Conservation (phyloP, 2,113 vertebrate species). For the Semnopithecus entellus region DNA sequence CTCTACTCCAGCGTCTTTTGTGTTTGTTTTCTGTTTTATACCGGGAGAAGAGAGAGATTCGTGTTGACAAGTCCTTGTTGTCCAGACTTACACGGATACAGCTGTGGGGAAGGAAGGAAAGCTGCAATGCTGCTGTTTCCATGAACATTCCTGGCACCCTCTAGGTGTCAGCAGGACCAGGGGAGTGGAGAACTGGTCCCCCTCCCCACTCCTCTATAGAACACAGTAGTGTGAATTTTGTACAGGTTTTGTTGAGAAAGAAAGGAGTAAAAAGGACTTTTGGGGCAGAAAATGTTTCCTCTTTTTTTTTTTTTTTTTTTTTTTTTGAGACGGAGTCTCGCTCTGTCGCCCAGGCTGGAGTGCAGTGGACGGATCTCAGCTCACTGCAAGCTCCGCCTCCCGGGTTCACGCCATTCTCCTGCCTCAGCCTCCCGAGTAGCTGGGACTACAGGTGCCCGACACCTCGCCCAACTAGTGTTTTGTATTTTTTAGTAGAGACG, state of each 20-base stretch:
- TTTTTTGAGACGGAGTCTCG: rapidly evolving
- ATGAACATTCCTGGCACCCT: constrained; percentile 88
- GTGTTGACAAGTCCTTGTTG: constrained; percentile 88
- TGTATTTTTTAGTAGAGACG: too few species aligned
- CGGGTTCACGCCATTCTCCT: rapidly evolving
- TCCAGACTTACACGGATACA: constrained; percentile 87
- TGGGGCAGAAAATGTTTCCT: constrained; percentile 85
- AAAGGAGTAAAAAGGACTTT: constrained; percentile 84
- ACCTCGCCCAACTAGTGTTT: rapidly evolving
- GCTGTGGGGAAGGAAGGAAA: constrained; percentile 85
- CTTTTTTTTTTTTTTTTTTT: neutral
- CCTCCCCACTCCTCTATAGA: constrained; percentile 84
- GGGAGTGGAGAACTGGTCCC: constrained; percentile 84
- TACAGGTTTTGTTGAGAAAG: constrained; percentile 83
- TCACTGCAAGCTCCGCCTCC: too few species aligned
- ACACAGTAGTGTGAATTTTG: constrained; percentile 87
- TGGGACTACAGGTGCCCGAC: too few species aligned
- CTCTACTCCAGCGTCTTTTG: neutral
- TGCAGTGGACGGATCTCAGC: too few species aligned
- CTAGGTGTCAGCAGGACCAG: constrained; percentile 85
- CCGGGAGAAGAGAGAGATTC: constrained; percentile 89
- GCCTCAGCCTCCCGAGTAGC: too few species aligned
- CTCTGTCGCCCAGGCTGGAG: too few species aligned
- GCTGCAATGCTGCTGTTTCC: constrained; percentile 89
- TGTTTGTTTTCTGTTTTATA: constrained; percentile 82